phyloP scores from a whole-genome alignment of 35 echinoderm and acorn worm genomes.

The Chiridota heheva region DNA sequence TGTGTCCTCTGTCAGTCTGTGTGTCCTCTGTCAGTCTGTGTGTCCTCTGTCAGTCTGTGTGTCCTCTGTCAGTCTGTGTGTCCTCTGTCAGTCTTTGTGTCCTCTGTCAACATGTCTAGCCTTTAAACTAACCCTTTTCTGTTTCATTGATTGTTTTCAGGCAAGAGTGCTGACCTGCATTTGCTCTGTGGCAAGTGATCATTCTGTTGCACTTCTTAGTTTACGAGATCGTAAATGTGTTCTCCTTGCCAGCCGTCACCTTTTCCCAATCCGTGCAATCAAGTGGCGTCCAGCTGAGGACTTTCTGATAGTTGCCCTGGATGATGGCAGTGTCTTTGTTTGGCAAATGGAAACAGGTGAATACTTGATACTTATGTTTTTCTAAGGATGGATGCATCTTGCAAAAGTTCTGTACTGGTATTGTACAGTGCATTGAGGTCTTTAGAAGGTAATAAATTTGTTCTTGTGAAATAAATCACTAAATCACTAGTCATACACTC shows the following conservation, averaged over 20 bases:
- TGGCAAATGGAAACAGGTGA: slow-evolving; percentile 99
- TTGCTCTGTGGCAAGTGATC: slow-evolving; percentile 92
- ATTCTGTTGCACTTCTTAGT: slow-evolving; percentile 94
- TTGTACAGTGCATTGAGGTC: no score
- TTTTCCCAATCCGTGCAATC: slow-evolving; percentile 88
- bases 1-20: no score
- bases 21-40: no score
- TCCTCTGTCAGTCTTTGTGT: no score
- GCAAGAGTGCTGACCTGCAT: slow-evolving; percentile 80
- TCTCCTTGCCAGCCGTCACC: slow-evolving; percentile 91
- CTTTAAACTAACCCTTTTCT: no score
- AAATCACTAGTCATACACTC: no score
- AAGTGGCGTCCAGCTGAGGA: slow-evolving; percentile 96
- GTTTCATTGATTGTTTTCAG: slow-evolving; percentile 28
- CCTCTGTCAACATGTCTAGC: no score
- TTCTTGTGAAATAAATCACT: no score
- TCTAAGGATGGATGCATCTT: neutral
- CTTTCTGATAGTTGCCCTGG: slow-evolving; percentile 83
- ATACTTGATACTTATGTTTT: neutral
- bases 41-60: no score
- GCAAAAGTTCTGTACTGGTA: no score
- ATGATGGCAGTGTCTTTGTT: slow-evolving; percentile 95
- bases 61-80: no score
- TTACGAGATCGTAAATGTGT: slow-evolving; percentile 92
- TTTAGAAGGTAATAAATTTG: no score